A percentile compares a stretch with the other conserved stretches of the same genome.
These are phyloP conservation scores for Apodemia mormo DNA, from an alignment of 2,888 invertebrate species.

Conservation along the genomic window DNA sequence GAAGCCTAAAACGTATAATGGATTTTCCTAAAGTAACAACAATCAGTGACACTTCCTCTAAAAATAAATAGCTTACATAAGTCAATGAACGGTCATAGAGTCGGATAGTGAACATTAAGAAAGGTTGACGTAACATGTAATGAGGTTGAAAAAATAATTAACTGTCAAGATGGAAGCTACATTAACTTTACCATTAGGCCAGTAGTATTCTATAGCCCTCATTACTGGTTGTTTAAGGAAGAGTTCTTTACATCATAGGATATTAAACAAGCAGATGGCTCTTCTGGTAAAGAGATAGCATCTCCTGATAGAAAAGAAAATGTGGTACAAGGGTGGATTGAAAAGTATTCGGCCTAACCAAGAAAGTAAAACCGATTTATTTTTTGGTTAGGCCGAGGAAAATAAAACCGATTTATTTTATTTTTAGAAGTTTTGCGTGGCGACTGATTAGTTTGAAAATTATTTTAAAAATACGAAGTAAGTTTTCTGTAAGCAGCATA, in stretches of 20 bases:
- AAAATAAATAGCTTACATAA: neutral
- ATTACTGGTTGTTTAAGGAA: neutral
- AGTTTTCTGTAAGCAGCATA: too few species aligned
- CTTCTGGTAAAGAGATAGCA: too few species aligned
- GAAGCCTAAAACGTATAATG: neutral
- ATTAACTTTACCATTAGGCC: neutral
- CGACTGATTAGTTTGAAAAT: too few species aligned
- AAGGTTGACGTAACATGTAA: conserved; percentile 5
- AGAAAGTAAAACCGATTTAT: too few species aligned
- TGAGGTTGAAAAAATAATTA: conserved; percentile 14
- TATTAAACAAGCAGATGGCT: neutral
- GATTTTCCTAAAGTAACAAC: neutral
- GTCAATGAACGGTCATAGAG: conserved; percentile 6
- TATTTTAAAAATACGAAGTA: too few species aligned
- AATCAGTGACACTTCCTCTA: neutral
- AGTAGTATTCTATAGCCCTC: neutral
- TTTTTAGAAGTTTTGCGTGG: too few species aligned
- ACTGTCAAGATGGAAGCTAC: neutral
- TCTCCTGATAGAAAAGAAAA: too few species aligned
- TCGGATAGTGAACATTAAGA: conserved; percentile 11
- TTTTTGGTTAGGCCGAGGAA: too few species aligned
- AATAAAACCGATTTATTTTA: too few species aligned
- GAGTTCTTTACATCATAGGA: neutral
- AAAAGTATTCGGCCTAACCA: too few species aligned
- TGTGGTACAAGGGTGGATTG: too few species aligned